Base-by-base conservation (phyloP, 2,797 vertebrate species). In the Diplodus puntazzo region DNA sequence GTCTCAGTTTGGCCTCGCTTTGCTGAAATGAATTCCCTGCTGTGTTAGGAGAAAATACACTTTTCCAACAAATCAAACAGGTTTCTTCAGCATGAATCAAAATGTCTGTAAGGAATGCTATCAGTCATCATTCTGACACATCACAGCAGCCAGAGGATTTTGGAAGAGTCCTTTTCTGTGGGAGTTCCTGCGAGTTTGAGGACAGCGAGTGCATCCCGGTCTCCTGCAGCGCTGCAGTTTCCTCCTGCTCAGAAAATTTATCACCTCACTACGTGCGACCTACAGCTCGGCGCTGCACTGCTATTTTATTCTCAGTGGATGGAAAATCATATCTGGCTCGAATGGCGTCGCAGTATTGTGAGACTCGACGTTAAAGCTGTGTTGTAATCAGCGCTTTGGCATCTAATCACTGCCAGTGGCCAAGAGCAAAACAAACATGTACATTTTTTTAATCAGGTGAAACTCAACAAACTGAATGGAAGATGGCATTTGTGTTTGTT, bases 401-500 rank as follows among this genome's bases (percentile, higher is more conserved):
- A 54, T 73, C 65, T 70, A 66, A 59, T 66, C 11, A 43, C 70
- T 52, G 59, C 21, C 50, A 73, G 48, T 1, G 12, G 81, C 86
- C 72, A 78, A 83, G 43, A 58, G 66, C 75, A 76, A 63, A 86
- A 76, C 53, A 77, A 80, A 83, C 30, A 58, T 46, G 55, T 16
- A 34, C 21, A 53, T 66, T 45, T 69, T 68, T 65, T 55, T 14
- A 62, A 88, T 80, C 74, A 75, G 61, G 53, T 63, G 20, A 63
- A 87, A 76, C 46, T 49, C 67, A 68, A 80, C 65, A 85, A 87
- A 85, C 52, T 80, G 58, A 87, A 89, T 77, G 70, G 25, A 83
- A 89, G 58, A 81, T 77, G 83, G 73, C 78, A 69, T 90, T 89
- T 84, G 66, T 82, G 79, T 90, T 90, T 92, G 87, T 92, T 93